These are phyloP conservation scores for Isichthys henryi DNA, from an alignment of 2,113 vertebrate species.

Conservation along the genomic window DNA sequence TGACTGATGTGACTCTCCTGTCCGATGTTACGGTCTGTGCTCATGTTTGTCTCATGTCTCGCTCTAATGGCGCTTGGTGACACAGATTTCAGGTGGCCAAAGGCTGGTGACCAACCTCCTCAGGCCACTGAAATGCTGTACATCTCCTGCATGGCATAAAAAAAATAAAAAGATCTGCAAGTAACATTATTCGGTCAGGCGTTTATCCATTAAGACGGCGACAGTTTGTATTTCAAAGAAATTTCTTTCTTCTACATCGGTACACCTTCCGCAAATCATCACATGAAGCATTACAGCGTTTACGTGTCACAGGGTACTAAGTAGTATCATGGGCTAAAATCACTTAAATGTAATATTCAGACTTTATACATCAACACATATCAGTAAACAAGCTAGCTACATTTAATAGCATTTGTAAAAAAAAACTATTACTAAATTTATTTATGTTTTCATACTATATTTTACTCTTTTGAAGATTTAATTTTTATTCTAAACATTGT, in stretches of 20 bases:
- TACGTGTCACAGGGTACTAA: not conserved
- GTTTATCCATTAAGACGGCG: not conserved
- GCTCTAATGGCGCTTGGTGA: not conserved
- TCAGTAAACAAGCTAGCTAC: not conserved
- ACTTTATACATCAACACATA: not conserved
- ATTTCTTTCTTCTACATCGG: too few species aligned
- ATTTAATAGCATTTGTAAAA: not conserved
- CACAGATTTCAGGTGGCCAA: not conserved
- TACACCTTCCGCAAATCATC: not conserved
- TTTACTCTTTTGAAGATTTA: too few species aligned
- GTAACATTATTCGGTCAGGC: not conserved
- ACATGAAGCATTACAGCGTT: not conserved
- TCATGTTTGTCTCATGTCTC: not conserved
- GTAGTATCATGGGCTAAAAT: not conserved
- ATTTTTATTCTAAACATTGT: too few species aligned
- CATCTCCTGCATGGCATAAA: not conserved
- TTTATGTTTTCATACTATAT: too few species aligned
- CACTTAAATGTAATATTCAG: not conserved
- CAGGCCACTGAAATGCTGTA: not conserved
- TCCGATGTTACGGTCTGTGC: not conserved
- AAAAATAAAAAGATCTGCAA: not conserved
- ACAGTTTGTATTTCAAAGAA: not conserved
- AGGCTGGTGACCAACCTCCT: not conserved
- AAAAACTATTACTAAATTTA: not conserved
- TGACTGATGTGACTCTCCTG: not conserved